Evolutionary conservation across 2,113 vertebrate genomes (phyloP).

Genomic region (Pomatostomus ruficeps): DNA sequence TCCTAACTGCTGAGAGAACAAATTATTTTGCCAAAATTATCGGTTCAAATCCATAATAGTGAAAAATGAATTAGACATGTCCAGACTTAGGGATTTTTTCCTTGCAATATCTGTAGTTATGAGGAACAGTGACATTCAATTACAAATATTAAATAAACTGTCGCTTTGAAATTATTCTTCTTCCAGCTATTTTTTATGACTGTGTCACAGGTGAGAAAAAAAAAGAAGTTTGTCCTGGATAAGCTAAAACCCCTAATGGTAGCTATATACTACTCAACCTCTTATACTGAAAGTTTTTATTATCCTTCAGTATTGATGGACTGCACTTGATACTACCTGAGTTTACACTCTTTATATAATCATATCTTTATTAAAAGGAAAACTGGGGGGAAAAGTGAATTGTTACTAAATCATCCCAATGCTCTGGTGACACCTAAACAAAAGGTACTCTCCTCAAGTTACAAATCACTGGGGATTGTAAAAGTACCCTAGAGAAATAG

Average conservation of each 20-base stretch:
- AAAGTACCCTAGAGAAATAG: neutral
- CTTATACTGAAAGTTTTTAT: neutral
- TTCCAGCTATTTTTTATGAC: constrained; percentile 14
- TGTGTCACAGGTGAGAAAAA: neutral
- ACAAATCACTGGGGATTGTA: neutral
- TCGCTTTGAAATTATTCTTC: neutral
- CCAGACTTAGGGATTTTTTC: constrained; percentile 12
- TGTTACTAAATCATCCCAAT: neutral
- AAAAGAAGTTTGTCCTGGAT: neutral
- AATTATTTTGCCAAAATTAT: constrained; percentile 53
- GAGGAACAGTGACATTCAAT: constrained; percentile 36
- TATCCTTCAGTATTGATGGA: neutral
- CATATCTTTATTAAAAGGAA: neutral
- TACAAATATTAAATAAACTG: constrained; percentile 49
- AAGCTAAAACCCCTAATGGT: neutral
- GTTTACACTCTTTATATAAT: neutral
- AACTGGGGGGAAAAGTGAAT: neutral
- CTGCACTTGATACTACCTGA: neutral
- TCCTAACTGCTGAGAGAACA: constrained; percentile 45
- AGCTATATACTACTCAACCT: neutral
- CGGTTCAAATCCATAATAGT: neutral
- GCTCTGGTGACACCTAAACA: neutral
- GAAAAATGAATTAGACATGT: constrained; percentile 50
- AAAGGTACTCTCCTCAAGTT: neutral
- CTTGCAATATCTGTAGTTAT: neutral